These are phyloP conservation scores for Bujurquina vittata DNA, from an alignment of 2,113 vertebrate genomes.

Conservation along the genomic window DNA sequence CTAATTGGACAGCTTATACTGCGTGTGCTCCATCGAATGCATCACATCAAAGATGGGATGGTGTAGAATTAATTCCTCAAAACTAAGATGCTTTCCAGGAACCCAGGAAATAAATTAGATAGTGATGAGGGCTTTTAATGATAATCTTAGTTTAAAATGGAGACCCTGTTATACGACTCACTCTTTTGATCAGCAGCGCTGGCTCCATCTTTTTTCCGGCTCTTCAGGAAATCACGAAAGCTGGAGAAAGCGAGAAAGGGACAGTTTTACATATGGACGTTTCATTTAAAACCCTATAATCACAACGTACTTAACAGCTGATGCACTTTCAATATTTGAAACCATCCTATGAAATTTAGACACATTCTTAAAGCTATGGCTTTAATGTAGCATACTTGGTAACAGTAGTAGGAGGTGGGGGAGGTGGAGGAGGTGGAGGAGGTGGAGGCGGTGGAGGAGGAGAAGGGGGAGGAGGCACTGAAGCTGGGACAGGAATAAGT, in stretches of 20 bases:
- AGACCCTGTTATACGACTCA: conserved; percentile 41
- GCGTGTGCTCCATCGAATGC: neutral
- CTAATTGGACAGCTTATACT: neutral
- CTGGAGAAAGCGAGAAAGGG: conserved; percentile 22
- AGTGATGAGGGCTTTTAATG: accelerated
- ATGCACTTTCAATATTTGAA: neutral
- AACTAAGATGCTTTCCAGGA: neutral
- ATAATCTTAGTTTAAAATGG: neutral
- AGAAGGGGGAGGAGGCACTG: conserved; percentile 1
- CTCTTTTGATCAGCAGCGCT: conserved; percentile 22
- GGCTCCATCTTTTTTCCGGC: conserved; percentile 57
- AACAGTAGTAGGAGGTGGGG: conserved; percentile 27
- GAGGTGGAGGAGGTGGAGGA: conserved; percentile 60
- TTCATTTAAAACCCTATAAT: neutral
- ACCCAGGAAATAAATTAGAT: neutral
- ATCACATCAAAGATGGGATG: neutral
- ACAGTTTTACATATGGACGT: neutral
- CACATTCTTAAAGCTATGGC: neutral
- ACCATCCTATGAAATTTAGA: neutral
- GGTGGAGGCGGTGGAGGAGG: conserved; percentile 61
- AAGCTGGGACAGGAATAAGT: neutral
- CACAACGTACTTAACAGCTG: neutral
- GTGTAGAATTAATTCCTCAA: neutral
- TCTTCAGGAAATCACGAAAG: conserved; percentile 68
- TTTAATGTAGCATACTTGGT: conserved; percentile 44